A percentile compares a stretch with the other conserved stretches of the same genome.
These are phyloP conservation scores for Emydoidea blandingii DNA, from an alignment of 2,797 vertebrate genomes.

Conservation along the genomic window DNA sequence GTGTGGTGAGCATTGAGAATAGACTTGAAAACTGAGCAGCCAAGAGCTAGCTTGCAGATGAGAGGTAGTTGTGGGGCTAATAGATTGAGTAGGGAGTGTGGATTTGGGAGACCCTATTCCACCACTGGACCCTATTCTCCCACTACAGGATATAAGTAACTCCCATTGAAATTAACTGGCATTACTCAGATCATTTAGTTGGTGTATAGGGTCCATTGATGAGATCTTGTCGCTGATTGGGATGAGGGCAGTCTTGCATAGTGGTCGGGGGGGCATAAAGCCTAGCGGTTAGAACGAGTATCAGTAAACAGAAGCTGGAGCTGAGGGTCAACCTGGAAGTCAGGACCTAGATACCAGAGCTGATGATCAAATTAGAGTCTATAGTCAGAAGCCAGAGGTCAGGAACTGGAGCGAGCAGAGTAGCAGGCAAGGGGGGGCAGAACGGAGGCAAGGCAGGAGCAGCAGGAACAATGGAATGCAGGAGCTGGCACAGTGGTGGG, in stretches of 20 bases:
- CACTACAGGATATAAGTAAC: background rate
- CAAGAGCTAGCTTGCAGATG: background rate
- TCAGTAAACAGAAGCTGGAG: background rate
- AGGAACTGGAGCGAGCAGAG: background rate
- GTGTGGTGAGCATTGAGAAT: background rate
- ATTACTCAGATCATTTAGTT: background rate
- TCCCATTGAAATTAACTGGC: background rate
- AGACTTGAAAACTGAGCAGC: background rate
- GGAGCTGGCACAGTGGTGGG: background rate
- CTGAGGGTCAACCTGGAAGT: background rate
- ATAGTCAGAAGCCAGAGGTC: background rate
- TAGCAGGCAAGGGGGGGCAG: background rate
- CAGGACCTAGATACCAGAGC: background rate
- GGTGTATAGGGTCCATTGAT: background rate
- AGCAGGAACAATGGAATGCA: background rate
- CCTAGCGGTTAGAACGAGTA: background rate
- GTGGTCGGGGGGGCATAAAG: background rate
- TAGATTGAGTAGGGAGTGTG: background rate
- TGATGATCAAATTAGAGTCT: background rate
- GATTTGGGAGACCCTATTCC: too few relatives aligned
- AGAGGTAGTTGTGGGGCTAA: background rate
- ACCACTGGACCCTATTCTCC: rapidly evolving
- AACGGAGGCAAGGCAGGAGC: background rate
- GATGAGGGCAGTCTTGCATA: background rate
- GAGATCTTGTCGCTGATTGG: background rate